A percentile compares a stretch with the other conserved stretches of the same genome.
These are phyloP conservation scores for Neoseiulus cucumeris DNA, from an alignment of 1,140 invertebrate genomes.

Conservation along the genomic window DNA sequence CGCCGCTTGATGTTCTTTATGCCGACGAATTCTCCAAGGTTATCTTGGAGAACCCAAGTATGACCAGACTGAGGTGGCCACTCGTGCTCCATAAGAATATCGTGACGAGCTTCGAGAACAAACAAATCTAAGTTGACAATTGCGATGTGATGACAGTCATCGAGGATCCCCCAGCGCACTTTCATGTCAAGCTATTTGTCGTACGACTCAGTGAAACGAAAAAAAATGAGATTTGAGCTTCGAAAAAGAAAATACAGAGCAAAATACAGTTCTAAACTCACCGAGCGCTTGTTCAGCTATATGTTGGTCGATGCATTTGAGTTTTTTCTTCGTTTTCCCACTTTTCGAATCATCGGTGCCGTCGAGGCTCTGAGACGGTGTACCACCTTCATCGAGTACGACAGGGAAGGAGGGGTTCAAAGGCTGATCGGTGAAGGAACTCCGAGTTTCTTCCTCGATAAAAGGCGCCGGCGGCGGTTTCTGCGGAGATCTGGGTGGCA, in stretches of 20 bases:
- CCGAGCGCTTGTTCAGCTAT: neutral
- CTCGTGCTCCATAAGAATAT: constrained; percentile 76
- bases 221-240: too few relatives aligned
- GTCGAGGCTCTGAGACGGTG: neutral
- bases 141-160: too few relatives aligned
- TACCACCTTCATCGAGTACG: constrained; percentile 10
- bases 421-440: constrained; percentile 15
- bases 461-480: constrained; percentile 3
- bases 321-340: constrained; percentile 4
- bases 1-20: constrained; percentile 87
- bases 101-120: constrained; percentile 22
- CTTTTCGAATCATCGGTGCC: constrained; percentile 10
- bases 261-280: constrained; percentile 16
- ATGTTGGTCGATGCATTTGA: constrained; percentile 11
- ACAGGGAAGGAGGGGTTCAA: neutral
- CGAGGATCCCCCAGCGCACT: too few relatives aligned
- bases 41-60: constrained; percentile 68
- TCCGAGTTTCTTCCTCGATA: constrained; percentile 20
- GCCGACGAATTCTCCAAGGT: constrained; percentile 71
- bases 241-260: neutral
- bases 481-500: neutral
- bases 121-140: neutral
- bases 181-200: too few relatives aligned
- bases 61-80: constrained; percentile 54
- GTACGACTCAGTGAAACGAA: too few relatives aligned